A percentile compares a stretch with the other conserved stretches of the same genome.
Conservation (phyloP, 2,888 invertebrate genomes). For the Schizotus pectinicornis region DNA sequence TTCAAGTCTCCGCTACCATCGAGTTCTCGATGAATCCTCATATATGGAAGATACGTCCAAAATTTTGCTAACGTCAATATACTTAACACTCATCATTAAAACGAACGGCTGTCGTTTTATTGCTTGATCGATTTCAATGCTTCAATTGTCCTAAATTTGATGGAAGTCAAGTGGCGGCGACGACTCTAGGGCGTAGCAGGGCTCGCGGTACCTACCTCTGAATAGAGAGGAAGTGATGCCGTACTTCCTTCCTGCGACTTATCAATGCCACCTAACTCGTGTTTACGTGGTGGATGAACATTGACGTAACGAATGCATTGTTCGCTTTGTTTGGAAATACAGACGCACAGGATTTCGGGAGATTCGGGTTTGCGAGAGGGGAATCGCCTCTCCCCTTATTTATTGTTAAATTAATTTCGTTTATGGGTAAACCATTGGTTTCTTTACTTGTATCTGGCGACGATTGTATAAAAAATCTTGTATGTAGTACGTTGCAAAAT, state of each 20-base stretch:
- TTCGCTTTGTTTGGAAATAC: slow-evolving; percentile 14
- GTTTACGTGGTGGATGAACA: background rate
- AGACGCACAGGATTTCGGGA: slow-evolving; percentile 8
- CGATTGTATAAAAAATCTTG: too few species aligned
- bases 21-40: background rate
- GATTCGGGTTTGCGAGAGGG: too few species aligned
- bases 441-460: too few species aligned
- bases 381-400: too few species aligned
- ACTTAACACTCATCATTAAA: too few species aligned
- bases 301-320: slow-evolving; percentile 11
- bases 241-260: slow-evolving; percentile 31
- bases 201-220: background rate
- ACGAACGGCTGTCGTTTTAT: too few species aligned
- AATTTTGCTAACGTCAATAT: too few species aligned
- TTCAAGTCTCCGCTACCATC: background rate
- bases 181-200: too few species aligned
- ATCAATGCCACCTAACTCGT: background rate
- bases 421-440: too few species aligned
- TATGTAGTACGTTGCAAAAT: too few species aligned
- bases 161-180: background rate
- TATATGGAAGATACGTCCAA: background rate
- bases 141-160: background rate
- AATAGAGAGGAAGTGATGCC: slow-evolving; percentile 19
- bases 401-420: too few species aligned
- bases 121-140: too few species aligned